Evolutionary conservation across 2,797 vertebrate species (phyloP), one percentile per base, ranked within the genome.

Genomic region (Gadopsis bispinosus): DNA sequence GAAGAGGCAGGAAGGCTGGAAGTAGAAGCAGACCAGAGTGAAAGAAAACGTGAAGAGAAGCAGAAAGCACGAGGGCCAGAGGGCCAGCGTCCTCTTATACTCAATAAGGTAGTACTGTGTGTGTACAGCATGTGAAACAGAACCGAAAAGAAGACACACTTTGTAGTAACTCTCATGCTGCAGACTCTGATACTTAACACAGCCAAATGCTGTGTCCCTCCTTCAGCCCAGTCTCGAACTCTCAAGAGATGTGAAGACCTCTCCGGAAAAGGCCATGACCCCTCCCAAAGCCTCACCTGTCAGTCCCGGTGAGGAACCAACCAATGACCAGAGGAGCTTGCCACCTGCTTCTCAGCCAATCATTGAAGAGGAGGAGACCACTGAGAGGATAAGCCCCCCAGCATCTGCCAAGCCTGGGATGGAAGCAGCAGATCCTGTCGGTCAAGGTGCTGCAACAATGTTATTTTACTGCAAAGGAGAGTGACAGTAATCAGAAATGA

Each of bases 1-100:
- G 94, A 95, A 35, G 94, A 93, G 77, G 84, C 90, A 45, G 92
- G 84, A 33, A 69, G 80, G 80, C 76, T 58, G 58, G 90, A 84
- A 66, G 83, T 55, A 71, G 90, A 91, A 60, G 87, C 80, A 7
- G 89, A 93, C 45, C 88, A 87, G 47, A 77, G 53, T 31, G 85
- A 88, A 53, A 88, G 69, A 65, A 87, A 75, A 65, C 76, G 55
- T 7, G 91, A 91, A 16, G 92, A 92, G 37, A 90, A 76, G 63
- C 90, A 80, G 65, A 90, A 79, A 84, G 77, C 70, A 0, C 80
- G 87, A 71, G 94, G 91, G 35, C 84, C 89, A 37, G 92, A 93
- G 58, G 89, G 90, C 39, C 92, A 92, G 65, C 91, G 85, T 75
- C 90, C 93, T 58, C 88, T 88, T 5, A 77, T 91, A 67, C 85